These are phyloP conservation scores for Seira musarum DNA, from an alignment of 2,888 invertebrate species.

Conservation along the genomic window DNA sequence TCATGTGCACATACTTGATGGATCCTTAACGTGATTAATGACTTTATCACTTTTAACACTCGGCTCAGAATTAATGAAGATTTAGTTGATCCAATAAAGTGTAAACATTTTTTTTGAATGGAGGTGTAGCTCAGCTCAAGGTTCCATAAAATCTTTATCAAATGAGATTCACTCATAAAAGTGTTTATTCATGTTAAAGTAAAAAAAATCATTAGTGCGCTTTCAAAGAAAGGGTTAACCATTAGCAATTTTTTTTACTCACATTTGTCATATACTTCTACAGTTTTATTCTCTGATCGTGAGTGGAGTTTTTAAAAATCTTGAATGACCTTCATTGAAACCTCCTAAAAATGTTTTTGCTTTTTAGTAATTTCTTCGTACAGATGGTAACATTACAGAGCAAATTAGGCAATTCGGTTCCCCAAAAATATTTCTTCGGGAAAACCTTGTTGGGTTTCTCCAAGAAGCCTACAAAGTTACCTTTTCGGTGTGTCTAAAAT, in stretches of 20 bases:
- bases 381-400: too few relatives aligned
- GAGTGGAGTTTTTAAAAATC: too few relatives aligned
- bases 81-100: slow-evolving; percentile 49
- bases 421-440: too few relatives aligned
- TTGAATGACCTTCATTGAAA: too few relatives aligned
- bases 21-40: slow-evolving; percentile 67
- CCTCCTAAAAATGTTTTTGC: too few relatives aligned
- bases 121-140: background rate
- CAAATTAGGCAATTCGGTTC: too few relatives aligned
- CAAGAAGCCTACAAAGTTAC: too few relatives aligned
- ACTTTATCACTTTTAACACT: slow-evolving; percentile 69
- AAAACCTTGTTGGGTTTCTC: too few relatives aligned
- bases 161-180: background rate
- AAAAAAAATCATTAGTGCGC: background rate
- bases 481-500: too few relatives aligned
- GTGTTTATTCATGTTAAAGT: background rate
- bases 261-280: too few relatives aligned
- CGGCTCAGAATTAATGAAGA: slow-evolving; percentile 53
- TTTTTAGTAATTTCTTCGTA: too few relatives aligned
- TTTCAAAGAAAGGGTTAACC: background rate
- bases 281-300: too few relatives aligned
- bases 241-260: background rate
- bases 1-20: slow-evolving; percentile 52
- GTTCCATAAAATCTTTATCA: background rate
- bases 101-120: slow-evolving; percentile 1